Conservation (phyloP, 2,797 vertebrate genomes). For the Catostomus latipinnis region DNA sequence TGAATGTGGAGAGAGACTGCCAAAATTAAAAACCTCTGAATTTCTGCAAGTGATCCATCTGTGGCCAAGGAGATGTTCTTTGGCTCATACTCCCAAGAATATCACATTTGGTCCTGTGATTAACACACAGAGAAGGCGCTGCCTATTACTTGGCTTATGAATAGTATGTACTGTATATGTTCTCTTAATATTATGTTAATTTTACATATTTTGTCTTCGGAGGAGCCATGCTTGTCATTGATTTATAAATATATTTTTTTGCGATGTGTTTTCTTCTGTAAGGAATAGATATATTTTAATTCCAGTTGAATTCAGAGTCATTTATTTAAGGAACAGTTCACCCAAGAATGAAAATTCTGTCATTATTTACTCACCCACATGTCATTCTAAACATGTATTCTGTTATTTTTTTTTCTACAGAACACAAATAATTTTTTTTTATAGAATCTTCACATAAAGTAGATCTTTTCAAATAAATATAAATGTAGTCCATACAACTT, state of each 20-base stretch:
- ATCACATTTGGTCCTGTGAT: constrained; percentile 12
- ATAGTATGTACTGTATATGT: constrained; percentile 5
- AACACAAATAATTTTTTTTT: background rate
- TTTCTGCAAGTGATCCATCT: constrained; percentile 59
- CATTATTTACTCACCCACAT: background rate
- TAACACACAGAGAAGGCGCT: constrained; percentile 34
- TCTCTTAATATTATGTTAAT: background rate
- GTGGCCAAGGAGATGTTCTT: constrained; percentile 58
- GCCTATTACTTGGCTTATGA: constrained; percentile 23
- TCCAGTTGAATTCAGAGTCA: no score
- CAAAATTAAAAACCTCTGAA: constrained; percentile 63
- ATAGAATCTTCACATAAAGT: no score
- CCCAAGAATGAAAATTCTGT: background rate
- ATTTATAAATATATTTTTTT: background rate
- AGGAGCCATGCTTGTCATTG: background rate
- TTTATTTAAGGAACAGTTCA: no score
- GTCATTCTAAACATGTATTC: background rate
- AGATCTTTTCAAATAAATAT: no score
- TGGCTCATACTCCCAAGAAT: constrained; percentile 39
- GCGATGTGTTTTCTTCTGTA: background rate
- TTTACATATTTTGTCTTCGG: background rate
- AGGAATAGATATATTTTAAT: background rate
- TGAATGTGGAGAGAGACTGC: constrained; percentile 54
- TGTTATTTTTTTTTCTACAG: background rate
- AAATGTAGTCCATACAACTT: no score